Percentiles rank a stretch among this genome's conserved stretches.
These are phyloP conservation scores for Hydrozoanthus tunicans DNA, from an alignment of 64 coral and sea anemone genomes.

Conservation along the genomic window DNA sequence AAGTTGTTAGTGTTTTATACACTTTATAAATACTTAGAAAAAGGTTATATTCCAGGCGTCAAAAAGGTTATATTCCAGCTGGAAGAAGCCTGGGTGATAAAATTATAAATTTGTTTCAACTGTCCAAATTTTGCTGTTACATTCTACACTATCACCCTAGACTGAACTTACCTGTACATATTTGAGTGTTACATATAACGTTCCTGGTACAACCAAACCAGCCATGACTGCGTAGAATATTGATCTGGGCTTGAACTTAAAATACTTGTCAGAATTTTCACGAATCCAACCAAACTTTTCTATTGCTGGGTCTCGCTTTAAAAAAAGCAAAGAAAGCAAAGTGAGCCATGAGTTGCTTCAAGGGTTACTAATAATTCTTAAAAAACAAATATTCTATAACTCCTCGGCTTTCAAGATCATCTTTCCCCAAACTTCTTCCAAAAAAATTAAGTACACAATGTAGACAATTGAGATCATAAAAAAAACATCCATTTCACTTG, in stretches of 20 bases:
- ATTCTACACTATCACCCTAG: too few relatives aligned
- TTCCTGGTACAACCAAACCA: slow-evolving; percentile 65
- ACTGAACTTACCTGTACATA: slow-evolving; percentile 51
- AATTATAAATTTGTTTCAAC: too few relatives aligned
- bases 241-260: slow-evolving; percentile 83
- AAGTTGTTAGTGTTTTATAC: too few relatives aligned
- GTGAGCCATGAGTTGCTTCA: too few relatives aligned
- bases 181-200: slow-evolving; percentile 57
- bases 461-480: not conserved
- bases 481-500: too few relatives aligned
- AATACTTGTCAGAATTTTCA: slow-evolving; percentile 85
- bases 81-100: too few relatives aligned
- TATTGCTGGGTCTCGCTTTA: slow-evolving; percentile 90
- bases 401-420: not conserved
- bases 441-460: not conserved
- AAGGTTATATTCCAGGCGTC: too few relatives aligned
- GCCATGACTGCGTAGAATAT: slow-evolving; percentile 71
- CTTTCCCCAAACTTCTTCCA: not conserved
- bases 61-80: too few relatives aligned
- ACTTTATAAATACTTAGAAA: too few relatives aligned
- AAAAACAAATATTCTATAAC: not conserved
- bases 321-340: not conserved
- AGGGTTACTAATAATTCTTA: too few relatives aligned
- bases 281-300: slow-evolving; percentile 95
- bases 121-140: too few relatives aligned